These are phyloP conservation scores for Antitype chi DNA, from an alignment of 2,888 invertebrate species.

Conservation along the genomic window DNA sequence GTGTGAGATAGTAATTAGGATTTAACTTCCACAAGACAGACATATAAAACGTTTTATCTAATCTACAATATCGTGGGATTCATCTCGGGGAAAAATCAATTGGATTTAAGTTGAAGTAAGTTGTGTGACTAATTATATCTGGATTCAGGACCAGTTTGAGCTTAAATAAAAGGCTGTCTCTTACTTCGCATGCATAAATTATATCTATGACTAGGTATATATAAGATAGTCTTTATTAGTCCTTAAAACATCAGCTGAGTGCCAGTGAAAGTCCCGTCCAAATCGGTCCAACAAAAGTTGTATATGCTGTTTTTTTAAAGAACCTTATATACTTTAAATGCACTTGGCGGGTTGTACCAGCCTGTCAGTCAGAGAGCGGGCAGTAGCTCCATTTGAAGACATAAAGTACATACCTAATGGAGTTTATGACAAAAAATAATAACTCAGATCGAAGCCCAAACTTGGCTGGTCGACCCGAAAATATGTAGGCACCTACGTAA, in stretches of 20 bases:
- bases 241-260: too few relatives aligned
- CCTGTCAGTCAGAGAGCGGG: not conserved
- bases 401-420: not conserved
- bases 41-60: slow-evolving; percentile 27
- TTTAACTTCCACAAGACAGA: not conserved
- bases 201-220: too few relatives aligned
- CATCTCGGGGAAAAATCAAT: slow-evolving; percentile 19
- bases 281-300: too few relatives aligned
- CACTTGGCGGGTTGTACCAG: not conserved
- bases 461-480: not conserved
- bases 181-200: too few relatives aligned
- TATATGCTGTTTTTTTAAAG: too few relatives aligned
- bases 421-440: not conserved
- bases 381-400: too few relatives aligned
- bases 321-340: too few relatives aligned
- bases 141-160: not conserved
- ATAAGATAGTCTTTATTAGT: too few relatives aligned
- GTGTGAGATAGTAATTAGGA: slow-evolving; percentile 10
- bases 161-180: not conserved
- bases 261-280: too few relatives aligned
- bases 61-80: slow-evolving; percentile 42
- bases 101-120: not conserved
- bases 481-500: not conserved
- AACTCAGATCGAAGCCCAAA: too few relatives aligned
- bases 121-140: not conserved